Evolutionary conservation across 2,797 vertebrate genomes (phyloP).

Genomic region (Lagodon rhomboides): DNA sequence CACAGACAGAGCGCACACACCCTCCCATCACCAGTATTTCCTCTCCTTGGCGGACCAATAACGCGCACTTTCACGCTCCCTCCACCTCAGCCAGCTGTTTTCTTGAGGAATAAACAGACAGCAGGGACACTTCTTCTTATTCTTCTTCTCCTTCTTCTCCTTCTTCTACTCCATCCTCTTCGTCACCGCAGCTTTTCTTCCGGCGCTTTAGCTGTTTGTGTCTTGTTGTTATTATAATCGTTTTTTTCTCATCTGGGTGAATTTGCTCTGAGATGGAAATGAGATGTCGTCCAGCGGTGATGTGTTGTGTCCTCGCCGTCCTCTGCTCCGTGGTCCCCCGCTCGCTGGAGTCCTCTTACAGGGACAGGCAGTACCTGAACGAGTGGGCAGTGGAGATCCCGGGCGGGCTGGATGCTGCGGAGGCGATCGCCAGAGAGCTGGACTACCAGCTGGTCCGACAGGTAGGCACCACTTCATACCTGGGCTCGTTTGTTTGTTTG

Average conservation of each 20-base stretch:
- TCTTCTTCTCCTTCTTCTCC: no score
- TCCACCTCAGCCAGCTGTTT: constrained; percentile 59
- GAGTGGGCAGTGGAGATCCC: constrained; percentile 98
- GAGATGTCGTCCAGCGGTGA: constrained; percentile 83
- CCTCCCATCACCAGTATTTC: constrained; percentile 65
- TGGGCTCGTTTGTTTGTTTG: no score
- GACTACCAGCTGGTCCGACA: constrained; percentile 94
- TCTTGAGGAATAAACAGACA: constrained; percentile 35
- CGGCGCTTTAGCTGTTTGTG: constrained; percentile 20
- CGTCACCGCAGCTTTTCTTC: neutral
- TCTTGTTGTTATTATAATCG: neutral
- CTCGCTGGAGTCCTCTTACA: constrained; percentile 65
- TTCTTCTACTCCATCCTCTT: no score
- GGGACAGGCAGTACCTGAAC: constrained; percentile 93
- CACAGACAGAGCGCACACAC: constrained; percentile 39
- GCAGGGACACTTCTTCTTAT: no score
- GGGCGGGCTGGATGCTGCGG: constrained; percentile 89
- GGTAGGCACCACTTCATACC: constrained; percentile 81
- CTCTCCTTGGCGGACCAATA: constrained; percentile 69
- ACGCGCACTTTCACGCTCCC: constrained; percentile 50
- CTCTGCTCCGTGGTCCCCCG: constrained; percentile 80
- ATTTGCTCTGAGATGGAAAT: constrained; percentile 88
- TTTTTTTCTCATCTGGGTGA: constrained; percentile 54
- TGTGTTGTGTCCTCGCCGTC: constrained; percentile 82
- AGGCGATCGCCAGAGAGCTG: constrained; percentile 91